phyloP scores from a whole-genome alignment of 1,140 invertebrate species.

The Procambarus clarkii region DNA sequence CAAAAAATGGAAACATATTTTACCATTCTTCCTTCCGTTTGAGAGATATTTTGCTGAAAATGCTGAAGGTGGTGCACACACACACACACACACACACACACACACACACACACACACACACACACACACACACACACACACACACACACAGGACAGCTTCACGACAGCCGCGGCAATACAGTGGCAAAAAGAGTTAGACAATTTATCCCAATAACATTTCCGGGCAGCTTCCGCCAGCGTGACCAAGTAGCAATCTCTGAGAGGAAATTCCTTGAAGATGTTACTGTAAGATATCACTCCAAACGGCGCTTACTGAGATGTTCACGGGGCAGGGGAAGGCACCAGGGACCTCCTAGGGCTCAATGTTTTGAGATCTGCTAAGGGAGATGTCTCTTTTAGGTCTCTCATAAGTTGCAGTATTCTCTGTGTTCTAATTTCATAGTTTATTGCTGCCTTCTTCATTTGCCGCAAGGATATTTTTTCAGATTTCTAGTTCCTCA shows the following conservation, averaged over 20 bases:
- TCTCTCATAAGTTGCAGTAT: no score
- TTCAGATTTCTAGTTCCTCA: no score
- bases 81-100: neutral
- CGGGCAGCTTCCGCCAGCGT: neutral
- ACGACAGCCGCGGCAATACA: neutral
- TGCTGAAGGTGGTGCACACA: neutral
- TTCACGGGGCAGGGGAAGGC: neutral
- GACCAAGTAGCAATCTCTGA: conserved; percentile 2
- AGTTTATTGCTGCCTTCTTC: no score
- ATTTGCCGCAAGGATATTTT: no score
- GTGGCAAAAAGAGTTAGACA: neutral
- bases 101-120: conserved; percentile 2
- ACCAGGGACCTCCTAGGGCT: no score
- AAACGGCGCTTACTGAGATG: neutral
- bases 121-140: neutral
- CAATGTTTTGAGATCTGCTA: no score
- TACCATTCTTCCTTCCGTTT: no score
- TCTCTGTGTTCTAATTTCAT: no score
- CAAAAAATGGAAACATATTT: no score
- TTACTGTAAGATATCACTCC: neutral
- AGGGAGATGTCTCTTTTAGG: no score
- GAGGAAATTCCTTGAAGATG: conserved; percentile 13
- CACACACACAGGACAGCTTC: neutral
- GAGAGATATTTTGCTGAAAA: no score
- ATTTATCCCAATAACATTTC: conserved; percentile 9